Conservation (phyloP, 1,140 invertebrate genomes). For the Venturia canescens region DNA sequence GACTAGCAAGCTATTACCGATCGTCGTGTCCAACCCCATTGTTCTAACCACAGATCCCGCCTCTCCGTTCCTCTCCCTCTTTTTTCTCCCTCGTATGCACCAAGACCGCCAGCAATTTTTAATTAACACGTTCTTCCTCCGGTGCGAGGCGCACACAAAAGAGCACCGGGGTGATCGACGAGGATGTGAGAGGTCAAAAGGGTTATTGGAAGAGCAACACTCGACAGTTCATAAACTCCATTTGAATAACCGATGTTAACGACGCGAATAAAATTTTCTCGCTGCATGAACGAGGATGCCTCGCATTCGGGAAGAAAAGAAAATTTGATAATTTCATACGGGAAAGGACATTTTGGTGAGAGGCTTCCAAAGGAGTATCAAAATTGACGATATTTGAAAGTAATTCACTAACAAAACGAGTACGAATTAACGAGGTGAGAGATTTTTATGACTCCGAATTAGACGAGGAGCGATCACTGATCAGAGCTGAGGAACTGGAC, state of each 20-base stretch:
- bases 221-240: conserved; percentile 22
- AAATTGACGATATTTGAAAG: no score
- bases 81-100: background rate
- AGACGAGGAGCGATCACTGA: no score
- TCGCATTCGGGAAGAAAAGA: background rate
- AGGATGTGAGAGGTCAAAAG: background rate
- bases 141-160: conserved; percentile 53
- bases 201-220: conserved; percentile 13
- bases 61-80: background rate
- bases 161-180: background rate
- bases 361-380: no score
- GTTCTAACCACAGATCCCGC: background rate
- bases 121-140: conserved; percentile 61
- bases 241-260: background rate
- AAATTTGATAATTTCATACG: no score
- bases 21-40: conserved; percentile 4
- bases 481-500: no score
- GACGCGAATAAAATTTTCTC: conserved; percentile 5
- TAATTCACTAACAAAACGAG: no score
- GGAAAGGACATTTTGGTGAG: no score
- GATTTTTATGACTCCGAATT: no score
- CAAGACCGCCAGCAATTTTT: conserved; percentile 68
- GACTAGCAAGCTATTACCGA: conserved; percentile 54
- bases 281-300: background rate
- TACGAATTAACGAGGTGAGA: no score